Evolutionary conservation across 2,888 invertebrate genomes (phyloP), one percentile per base, ranked within the genome.

Genomic region (Thymelicus sylvestris): DNA sequence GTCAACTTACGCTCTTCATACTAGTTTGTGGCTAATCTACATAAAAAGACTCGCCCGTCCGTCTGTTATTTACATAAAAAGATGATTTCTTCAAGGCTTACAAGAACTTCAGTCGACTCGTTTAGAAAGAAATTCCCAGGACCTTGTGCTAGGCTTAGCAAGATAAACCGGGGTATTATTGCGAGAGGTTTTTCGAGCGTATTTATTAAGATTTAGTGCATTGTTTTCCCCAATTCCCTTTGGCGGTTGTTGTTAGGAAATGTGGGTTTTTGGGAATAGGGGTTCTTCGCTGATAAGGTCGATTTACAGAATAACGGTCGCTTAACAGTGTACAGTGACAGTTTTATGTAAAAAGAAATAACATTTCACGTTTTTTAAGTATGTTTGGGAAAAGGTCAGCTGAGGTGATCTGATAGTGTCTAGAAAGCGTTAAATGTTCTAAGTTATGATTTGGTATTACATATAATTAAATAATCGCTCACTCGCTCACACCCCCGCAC

Each of bases 171-270:
- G 15, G n/a, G 60, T 64, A 50, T 59, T 69, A 69, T 69, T 64
- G 69, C 67, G 48, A 71, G 70, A 69, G 73, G 74, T 78, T 77
- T 74, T 77, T 76, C 67, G 66, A 72, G 68, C 76, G 75, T 74
- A 78, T 76, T 77, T 78, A 76, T 78, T 76, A 74, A 77, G 78
- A 78, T 78, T 78, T 77, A 79, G 75, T 68, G 73, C 76, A 77
- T 76, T 74, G 75, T 78, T 77, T 74, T 63, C 55, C 63, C 57
- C 63, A 64, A 59, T 64, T 69, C 68, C 68, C 68, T 64, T 57
- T 39, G 63, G 63, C 62, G 68, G 38, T 68, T 68, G 59, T 66
- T 66, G 61, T 31, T 57, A 15, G 39, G 39, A n/a, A 31, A 57
- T 57, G 41, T 62, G 67, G 63, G 24, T 62, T 63, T 61, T 52